Evolutionary conservation across 2,797 vertebrate species (phyloP).

Genomic region (Protosalanx chinensis): DNA sequence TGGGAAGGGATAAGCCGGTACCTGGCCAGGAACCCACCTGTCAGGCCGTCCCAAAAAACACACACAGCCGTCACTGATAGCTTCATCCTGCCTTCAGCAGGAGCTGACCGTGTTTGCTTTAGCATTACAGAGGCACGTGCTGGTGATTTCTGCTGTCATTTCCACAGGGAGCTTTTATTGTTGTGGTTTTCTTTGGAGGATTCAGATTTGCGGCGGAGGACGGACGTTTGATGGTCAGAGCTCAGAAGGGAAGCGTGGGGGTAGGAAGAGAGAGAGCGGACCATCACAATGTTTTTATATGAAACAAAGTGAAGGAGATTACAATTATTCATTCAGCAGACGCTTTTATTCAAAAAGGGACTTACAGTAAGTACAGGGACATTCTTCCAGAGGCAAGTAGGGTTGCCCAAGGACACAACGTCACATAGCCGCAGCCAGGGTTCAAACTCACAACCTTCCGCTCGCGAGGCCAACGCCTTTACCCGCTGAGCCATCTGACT

Average conservation of each 20-base stretch:
- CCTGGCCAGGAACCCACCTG: conserved; percentile 5
- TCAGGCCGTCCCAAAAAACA: conserved; percentile 11
- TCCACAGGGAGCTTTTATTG: not conserved
- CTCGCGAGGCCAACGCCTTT: too few relatives aligned
- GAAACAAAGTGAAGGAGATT: too few relatives aligned
- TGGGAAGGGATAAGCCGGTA: conserved; percentile 27
- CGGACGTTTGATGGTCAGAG: not conserved
- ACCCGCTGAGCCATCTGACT: too few relatives aligned
- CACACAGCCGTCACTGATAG: conserved; percentile 18
- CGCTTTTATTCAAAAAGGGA: too few relatives aligned
- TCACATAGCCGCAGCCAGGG: too few relatives aligned
- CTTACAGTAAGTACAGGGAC: too few relatives aligned
- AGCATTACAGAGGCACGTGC: not conserved
- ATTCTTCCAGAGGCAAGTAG: too few relatives aligned
- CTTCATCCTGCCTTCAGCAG: conserved; percentile 8
- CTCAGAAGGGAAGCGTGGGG: not conserved
- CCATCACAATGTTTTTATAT: too few relatives aligned
- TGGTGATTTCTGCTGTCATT: not conserved
- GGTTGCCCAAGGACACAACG: too few relatives aligned
- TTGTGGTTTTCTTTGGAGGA: not conserved
- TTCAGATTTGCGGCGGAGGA: not conserved
- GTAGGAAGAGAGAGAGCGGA: not conserved
- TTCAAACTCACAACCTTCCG: too few relatives aligned
- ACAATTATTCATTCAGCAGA: too few relatives aligned
- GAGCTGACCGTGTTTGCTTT: conserved; percentile 19